Base-by-base conservation (phyloP, 2,797 vertebrate genomes). In the Sebastes reedi region DNA sequence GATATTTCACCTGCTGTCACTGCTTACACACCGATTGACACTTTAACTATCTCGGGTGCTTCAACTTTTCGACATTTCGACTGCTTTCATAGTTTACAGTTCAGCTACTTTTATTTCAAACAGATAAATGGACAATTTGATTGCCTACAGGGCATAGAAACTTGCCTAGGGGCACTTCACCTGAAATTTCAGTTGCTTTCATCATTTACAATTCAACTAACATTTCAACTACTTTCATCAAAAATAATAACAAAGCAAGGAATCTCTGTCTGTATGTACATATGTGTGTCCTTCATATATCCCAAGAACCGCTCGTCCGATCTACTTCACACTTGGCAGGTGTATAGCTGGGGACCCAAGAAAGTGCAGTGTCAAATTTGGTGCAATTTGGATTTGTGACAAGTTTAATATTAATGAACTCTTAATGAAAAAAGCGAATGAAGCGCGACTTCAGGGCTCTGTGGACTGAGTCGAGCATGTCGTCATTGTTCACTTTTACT, bases 361-460 rank as follows among this genome's bases (percentile, higher is more conserved):
- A 18, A 46, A 46, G 42, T 46, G 42, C 42, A 46, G 42, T 46
- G 42, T 46, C 42, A 46, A 46, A 46, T 46, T 18, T 46, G 42
- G 42, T 46, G 42, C 42, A 46, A 46, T 46, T 46, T 18, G 42
- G 42, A 46, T 18, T 0, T 18, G 42, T 18, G 42, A 18, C 42
- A 46, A 0, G 42, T 46, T 46, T 0, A 50, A 20, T 50, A 50
- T 50, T 20, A 50, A 50, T 20, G 0, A 20, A 50, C 18, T 46
- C 16, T 46, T 7, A 46, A 46, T 46, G 13, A 46, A 46, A 46
- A 7, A 50, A 50, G 46, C 18, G 1, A 46, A 46, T 8, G 42
- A 16, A 42, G 42, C 16, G 42, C 42, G 18, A 8, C 46, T 20
- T 50, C 46, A 50, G 46, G 18, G 46, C 46, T 50, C 18, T 20